Conservation (phyloP, 2,797 vertebrate species). For the Synanceia verrucosa region DNA sequence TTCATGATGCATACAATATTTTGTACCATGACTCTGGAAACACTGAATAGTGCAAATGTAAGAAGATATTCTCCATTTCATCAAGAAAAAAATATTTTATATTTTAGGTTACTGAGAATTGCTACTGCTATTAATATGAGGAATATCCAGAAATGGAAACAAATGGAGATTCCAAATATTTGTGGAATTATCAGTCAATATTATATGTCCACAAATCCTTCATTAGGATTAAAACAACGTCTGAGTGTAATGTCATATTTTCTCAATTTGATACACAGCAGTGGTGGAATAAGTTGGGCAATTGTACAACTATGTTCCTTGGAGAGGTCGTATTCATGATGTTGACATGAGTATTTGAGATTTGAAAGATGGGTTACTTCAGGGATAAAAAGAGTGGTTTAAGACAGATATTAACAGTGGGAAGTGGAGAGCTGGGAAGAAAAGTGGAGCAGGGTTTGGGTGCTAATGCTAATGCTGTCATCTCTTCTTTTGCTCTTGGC, state of each 20-base stretch:
- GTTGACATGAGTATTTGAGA: constrained; percentile 1
- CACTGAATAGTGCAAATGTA: no score
- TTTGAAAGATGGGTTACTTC: constrained; percentile 3
- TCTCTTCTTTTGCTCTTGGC: background rate
- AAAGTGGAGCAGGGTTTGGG: background rate
- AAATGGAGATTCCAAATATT: background rate
- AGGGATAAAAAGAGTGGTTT: background rate
- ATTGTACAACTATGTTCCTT: constrained; percentile 1
- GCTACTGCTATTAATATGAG: background rate
- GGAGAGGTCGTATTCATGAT: background rate
- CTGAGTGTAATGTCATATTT: constrained; percentile 12
- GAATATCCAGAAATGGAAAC: constrained; percentile 20
- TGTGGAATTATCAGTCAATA: background rate
- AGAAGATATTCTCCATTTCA: no score
- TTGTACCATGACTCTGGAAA: no score
- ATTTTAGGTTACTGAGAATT: background rate
- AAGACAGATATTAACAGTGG: background rate
- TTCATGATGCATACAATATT: no score
- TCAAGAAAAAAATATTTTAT: no score
- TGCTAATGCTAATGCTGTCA: background rate
- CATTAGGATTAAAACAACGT: background rate
- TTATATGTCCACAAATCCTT: constrained; percentile 12
- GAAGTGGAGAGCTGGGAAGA: background rate
- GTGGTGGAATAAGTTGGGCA: constrained; percentile 22
- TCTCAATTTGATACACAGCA: background rate